These are phyloP conservation scores for Sciurus vulgaris DNA, from an alignment of 2,797 vertebrate genomes.

Conservation along the genomic window DNA sequence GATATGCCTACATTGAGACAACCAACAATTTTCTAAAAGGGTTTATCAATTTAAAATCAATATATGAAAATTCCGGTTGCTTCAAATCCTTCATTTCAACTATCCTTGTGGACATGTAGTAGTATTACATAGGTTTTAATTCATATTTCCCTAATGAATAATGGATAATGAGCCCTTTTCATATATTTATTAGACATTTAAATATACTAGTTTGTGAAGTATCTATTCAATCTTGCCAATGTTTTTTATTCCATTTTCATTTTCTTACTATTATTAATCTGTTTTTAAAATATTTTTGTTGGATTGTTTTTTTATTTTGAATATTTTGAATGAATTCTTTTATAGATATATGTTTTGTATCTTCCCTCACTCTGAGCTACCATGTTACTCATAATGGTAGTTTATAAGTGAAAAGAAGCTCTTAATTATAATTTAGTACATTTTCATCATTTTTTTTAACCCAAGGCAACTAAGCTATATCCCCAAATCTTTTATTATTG, in stretches of 20 bases:
- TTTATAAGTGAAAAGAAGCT: background rate
- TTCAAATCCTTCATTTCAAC: background rate
- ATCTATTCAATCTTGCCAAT: background rate
- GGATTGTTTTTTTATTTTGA: background rate
- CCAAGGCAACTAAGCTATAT: no score
- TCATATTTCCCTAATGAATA: background rate
- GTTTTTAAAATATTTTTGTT: background rate
- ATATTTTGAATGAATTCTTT: background rate
- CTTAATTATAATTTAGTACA: constrained; percentile 30
- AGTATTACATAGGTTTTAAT: background rate
- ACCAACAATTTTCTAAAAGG: background rate
- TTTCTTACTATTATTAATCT: background rate
- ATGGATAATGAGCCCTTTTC: background rate
- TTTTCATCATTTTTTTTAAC: background rate
- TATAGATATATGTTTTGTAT: background rate
- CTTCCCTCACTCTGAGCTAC: background rate
- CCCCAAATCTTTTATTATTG: no score
- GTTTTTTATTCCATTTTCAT: background rate
- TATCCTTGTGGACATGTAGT: background rate
- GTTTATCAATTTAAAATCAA: background rate
- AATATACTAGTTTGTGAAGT: background rate
- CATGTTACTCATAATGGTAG: background rate
- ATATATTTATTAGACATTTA: background rate
- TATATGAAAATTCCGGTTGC: background rate
- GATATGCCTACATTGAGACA: background rate